Base-by-base conservation (phyloP, 2,113 vertebrate species). In the Mastomys coucha region DNA sequence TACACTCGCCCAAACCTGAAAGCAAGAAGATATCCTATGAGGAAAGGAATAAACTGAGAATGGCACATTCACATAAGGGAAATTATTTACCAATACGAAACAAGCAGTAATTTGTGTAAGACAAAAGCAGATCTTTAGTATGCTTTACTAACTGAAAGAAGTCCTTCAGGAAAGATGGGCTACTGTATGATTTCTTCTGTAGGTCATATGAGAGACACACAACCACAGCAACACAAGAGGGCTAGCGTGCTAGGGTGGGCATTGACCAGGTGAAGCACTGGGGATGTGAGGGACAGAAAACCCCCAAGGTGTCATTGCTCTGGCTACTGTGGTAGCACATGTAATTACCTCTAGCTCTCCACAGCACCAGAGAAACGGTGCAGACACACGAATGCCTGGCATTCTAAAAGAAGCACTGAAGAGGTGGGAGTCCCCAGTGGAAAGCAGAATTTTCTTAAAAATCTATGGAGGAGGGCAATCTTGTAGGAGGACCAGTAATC, bases 111-210 rank as follows among this genome's bases (percentile, higher is more conserved):
- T 72, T 80, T n/a, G 60, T 69, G 14, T 88, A 80, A 96, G 75
- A 77, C 26, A 78, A 19, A 67, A 58, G 12, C 39, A 24, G 49
- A 93, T 91, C 80, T 95, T 91, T 67, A 81, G 45, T 84, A 12
- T 8, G 78, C 78, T 56, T 60, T 88, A 65, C 24, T 70, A 69
- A 85, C 17, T 53, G 39, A 80, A 85, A 91, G 42, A 75, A 87
- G 39, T 26, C 33, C 56, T 19, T 60, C 58, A 93, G 45, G 89
- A 91, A 87, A 88, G 58, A 9, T 65, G 89, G 11, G 42, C 36
- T 81, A 16, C 56, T 42, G 51, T 93, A n/a, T 91, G 51, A 77
- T 91, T 86, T 36, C 78, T 72, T 75, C 58, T 96, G 60, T 31
- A 51, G 19, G 56, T 36, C 58, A 45, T 72, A 20, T 76, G 8